Base-by-base conservation (phyloP, 2,888 invertebrate species). In the Tryphoninae sp. region DNA sequence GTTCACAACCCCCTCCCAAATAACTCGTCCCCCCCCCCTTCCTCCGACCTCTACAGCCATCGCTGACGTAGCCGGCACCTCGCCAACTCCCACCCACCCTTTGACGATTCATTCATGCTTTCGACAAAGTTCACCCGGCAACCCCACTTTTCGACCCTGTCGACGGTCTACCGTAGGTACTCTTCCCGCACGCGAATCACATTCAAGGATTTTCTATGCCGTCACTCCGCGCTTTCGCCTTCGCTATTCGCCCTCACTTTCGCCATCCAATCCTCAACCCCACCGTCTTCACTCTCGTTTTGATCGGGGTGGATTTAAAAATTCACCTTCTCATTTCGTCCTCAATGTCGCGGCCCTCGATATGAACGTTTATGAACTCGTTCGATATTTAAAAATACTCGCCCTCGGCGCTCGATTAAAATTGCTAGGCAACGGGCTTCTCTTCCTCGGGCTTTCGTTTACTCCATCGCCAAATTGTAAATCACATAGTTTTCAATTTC, bases 31-130 rank as follows among this genome's bases (percentile, higher is more conserved):
- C 83, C 74, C 73, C 19, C 19, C 19, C 19, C 19, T 1, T 19
- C 19, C 19, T 19, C 19, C 19, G 19, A 19, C 19, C 75, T 51
- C 53, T 78, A 59, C 22, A 68, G 72, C 67, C 82, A 81, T 74
- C 86, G 81, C 82, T 80, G 83, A 81, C 86, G 82, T 84, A 84
- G 80, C 69, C 76, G 81, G 80, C 81, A 71, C 62, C 83, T 82
- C 61, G 78, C 80, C 74, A 81, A 75, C 74, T 74, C 78, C 81
- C 76, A 69, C 82, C 85, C 81, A 85, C 84, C 83, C 80, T 81
- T 83, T 62, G 80, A 78, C 86, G 72, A 87, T 90, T 90, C 91
- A 91, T 91, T 91, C 91, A 92, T 90, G 87, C 86, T 89, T 84
- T 88, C 86, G 84, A 83, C 79, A 58, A 72, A 49, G 64, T 71